Conservation (phyloP, 2,888 invertebrate species). For the Cecidostiba fungosa region DNA sequence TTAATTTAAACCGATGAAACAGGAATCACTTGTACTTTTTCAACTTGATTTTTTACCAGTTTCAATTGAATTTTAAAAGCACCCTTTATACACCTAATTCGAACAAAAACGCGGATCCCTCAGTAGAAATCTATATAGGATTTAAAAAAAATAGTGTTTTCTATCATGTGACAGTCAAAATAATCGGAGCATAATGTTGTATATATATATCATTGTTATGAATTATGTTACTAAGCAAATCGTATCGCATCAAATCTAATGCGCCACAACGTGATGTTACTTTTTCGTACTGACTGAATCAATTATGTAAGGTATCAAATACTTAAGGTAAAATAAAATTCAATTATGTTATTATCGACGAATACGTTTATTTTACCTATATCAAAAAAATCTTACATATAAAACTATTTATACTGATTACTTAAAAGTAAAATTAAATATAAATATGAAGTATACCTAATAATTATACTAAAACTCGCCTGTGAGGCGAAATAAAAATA, state of each 20-base stretch:
- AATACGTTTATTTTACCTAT: slow-evolving; percentile 56
- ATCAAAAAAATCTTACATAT: slow-evolving; percentile 56
- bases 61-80: slow-evolving; percentile 97
- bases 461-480: slow-evolving; percentile 18
- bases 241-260: slow-evolving; percentile 7
- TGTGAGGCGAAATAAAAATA: slow-evolving; percentile 8
- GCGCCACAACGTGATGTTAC: slow-evolving; percentile 27
- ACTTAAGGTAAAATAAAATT: slow-evolving; percentile 45
- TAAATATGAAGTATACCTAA: slow-evolving; percentile 29
- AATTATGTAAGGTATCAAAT: slow-evolving; percentile 28
- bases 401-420: slow-evolving; percentile 53
- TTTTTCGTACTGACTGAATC: slow-evolving; percentile 42
- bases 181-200: slow-evolving; percentile 36
- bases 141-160: slow-evolving; percentile 36
- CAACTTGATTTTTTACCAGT: slow-evolving; percentile 82
- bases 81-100: slow-evolving; percentile 94
- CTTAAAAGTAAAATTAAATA: slow-evolving; percentile 48
- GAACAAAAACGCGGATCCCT: slow-evolving; percentile 84
- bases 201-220: slow-evolving; percentile 45
- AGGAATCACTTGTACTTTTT: not conserved
- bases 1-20: not conserved
- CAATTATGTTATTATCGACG: slow-evolving; percentile 43
- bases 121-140: not conserved
- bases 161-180: slow-evolving; percentile 24
- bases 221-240: slow-evolving; percentile 28